A percentile compares a stretch with the other conserved stretches of the same genome.
phyloP scores from a whole-genome alignment of 2,113 vertebrate species.

The Apteryx owenii region DNA sequence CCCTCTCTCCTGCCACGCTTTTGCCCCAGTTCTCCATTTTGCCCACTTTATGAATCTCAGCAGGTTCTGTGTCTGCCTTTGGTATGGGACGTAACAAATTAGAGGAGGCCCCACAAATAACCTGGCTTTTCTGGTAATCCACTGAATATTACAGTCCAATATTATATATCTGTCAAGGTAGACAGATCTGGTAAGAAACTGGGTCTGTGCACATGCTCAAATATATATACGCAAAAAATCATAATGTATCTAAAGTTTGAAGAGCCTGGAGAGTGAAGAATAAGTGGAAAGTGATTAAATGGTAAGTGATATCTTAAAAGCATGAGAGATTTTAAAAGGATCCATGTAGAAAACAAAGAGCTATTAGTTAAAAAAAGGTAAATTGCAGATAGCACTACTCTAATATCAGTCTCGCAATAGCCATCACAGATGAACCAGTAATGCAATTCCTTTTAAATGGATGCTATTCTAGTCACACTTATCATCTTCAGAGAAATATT shows the following conservation, averaged over 20 bases:
- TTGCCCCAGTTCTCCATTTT: neutral
- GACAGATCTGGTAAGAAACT: neutral
- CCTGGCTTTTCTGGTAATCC: neutral
- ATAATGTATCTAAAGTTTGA: constrained; percentile 25
- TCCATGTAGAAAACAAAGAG: constrained; percentile 61
- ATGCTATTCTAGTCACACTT: constrained; percentile 70
- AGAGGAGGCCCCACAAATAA: neutral
- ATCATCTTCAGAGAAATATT: constrained; percentile 61
- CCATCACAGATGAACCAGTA: constrained; percentile 56
- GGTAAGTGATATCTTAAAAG: constrained; percentile 70
- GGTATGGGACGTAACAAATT: neutral
- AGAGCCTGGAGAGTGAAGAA: constrained; percentile 36
- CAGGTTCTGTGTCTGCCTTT: neutral
- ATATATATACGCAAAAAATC: constrained; percentile 2
- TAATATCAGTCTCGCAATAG: constrained; percentile 60
- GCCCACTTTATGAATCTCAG: neutral
- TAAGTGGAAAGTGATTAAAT: constrained; percentile 68
- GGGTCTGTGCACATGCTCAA: neutral
- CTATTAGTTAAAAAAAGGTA: constrained; percentile 69
- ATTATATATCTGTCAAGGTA: neutral
- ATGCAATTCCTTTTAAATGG: constrained; percentile 66
- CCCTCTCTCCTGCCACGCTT: neutral
- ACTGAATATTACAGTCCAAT: neutral
- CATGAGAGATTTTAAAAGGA: constrained; percentile 58
- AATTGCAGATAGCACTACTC: constrained; percentile 32